Percentiles rank a stretch among this genome's conserved stretches.
Conservation (phyloP, 2,888 invertebrate genomes). For the Gordius sp. region DNA sequence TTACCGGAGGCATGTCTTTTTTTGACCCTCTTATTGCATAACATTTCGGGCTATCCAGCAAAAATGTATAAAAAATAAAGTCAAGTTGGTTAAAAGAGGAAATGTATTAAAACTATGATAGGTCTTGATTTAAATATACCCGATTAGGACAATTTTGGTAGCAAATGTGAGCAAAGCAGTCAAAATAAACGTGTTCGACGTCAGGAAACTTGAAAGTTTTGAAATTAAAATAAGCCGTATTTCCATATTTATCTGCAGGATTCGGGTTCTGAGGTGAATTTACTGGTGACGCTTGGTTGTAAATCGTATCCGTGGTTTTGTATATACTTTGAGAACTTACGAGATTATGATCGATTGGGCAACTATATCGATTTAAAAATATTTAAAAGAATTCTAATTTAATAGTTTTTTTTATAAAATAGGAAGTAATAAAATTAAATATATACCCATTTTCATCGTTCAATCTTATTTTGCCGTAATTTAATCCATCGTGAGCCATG, state of each 20-base stretch:
- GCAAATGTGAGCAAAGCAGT: conserved; percentile 14
- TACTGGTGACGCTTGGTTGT: not conserved
- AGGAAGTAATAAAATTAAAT: not conserved
- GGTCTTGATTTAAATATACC: no score
- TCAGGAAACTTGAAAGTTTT: conserved; percentile 15
- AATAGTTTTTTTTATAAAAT: not conserved
- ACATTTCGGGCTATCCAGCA: conserved; percentile 9
- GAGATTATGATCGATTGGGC: not conserved
- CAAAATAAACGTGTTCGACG: conserved; percentile 16
- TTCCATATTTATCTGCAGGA: not conserved
- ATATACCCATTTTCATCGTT: conserved; percentile 13
- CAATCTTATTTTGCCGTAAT: conserved; percentile 7
- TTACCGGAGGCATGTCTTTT: not conserved
- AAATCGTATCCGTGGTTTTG: not conserved
- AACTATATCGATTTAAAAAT: not conserved
- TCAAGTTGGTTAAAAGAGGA: no score
- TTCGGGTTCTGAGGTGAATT: not conserved
- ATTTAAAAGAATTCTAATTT: not conserved
- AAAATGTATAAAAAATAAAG: conserved; percentile 13
- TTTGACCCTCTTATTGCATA: not conserved
- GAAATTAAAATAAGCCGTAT: conserved; percentile 9
- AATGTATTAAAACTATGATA: no score
- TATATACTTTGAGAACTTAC: conserved; percentile 1
- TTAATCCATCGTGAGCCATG: conserved; percentile 15
- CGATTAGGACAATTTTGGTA: conserved; percentile 8